phyloP scores from a whole-genome alignment of 1,140 invertebrate species.

The Leptopilina clavipes region DNA sequence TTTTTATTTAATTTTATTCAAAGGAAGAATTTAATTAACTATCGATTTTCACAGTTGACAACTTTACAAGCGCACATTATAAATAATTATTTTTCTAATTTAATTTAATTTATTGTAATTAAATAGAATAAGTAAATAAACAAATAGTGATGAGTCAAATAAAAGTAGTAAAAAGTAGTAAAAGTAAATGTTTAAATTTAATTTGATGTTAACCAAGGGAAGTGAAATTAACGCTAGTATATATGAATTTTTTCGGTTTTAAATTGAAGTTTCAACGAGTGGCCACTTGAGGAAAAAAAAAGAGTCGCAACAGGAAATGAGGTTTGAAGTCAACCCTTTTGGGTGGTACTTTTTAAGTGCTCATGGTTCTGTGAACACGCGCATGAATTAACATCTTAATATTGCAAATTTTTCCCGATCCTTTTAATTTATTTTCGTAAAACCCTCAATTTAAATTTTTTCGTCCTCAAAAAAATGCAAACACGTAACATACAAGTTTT shows the following conservation, averaged over 20 bases:
- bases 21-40: too few relatives aligned
- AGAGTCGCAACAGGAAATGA: constrained; percentile 34
- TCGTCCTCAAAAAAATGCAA: neutral
- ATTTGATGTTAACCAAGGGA: neutral
- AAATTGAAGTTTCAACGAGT: constrained; percentile 14
- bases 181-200: too few relatives aligned
- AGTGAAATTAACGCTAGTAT: neutral
- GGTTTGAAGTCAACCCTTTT: constrained; percentile 39
- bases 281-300: constrained; percentile 19
- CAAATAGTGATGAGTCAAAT: too few relatives aligned
- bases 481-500: neutral
- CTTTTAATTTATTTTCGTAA: constrained; percentile 5
- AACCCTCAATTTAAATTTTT: neutral
- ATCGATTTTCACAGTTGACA: too few relatives aligned
- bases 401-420: constrained; percentile 22
- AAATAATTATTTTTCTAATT: too few relatives aligned
- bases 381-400: constrained; percentile 47
- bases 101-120: too few relatives aligned
- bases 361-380: constrained; percentile 44
- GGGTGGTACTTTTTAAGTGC: constrained; percentile 36
- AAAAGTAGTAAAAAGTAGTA: too few relatives aligned
- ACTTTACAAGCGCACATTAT: too few relatives aligned
- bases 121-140: too few relatives aligned
- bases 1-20: too few relatives aligned
- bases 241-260: neutral